These are phyloP conservation scores for Cacatua alba DNA, from an alignment of 2,113 vertebrate species.

Conservation along the genomic window DNA sequence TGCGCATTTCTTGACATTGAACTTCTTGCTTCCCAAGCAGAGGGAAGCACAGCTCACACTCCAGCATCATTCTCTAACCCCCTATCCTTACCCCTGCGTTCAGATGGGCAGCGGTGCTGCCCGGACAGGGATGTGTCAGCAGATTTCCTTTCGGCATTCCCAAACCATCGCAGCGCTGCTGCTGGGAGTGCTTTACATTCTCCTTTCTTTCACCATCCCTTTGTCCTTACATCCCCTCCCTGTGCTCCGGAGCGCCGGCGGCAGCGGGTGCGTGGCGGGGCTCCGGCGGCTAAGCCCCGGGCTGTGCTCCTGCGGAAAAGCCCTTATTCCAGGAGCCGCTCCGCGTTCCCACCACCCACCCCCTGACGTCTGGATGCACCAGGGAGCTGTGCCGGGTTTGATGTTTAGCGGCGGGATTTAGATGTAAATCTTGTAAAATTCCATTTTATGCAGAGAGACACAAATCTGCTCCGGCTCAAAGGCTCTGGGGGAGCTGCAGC, in stretches of 20 bases:
- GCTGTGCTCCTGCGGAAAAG: not conserved
- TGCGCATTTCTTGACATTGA: not conserved
- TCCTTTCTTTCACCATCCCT: not conserved
- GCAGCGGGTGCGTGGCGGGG: not conserved
- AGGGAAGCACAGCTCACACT: not conserved
- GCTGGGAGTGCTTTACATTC: not conserved
- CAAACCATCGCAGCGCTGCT: not conserved
- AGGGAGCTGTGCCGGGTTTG: slow-evolving; percentile 20
- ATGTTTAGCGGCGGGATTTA: slow-evolving; percentile 14
- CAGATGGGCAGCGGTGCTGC: not conserved
- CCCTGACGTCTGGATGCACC: slow-evolving; percentile 25
- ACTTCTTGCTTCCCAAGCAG: not conserved
- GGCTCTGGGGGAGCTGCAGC: not conserved
- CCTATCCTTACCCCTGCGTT: not conserved
- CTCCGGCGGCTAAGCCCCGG: not conserved
- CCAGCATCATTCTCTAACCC: not conserved
- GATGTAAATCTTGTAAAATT: slow-evolving; percentile 61
- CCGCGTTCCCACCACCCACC: not conserved
- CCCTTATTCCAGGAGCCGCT: not conserved
- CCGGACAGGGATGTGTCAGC: not conserved
- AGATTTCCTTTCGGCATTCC: not conserved
- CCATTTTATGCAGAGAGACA: slow-evolving; percentile 17
- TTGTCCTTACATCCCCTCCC: not conserved
- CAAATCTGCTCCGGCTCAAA: not conserved
- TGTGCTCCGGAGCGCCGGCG: not conserved